A percentile compares a stretch with the other conserved stretches of the same genome.
Evolutionary conservation across 2,113 vertebrate genomes (phyloP).

Genomic region (Eudorcas thomsonii): DNA sequence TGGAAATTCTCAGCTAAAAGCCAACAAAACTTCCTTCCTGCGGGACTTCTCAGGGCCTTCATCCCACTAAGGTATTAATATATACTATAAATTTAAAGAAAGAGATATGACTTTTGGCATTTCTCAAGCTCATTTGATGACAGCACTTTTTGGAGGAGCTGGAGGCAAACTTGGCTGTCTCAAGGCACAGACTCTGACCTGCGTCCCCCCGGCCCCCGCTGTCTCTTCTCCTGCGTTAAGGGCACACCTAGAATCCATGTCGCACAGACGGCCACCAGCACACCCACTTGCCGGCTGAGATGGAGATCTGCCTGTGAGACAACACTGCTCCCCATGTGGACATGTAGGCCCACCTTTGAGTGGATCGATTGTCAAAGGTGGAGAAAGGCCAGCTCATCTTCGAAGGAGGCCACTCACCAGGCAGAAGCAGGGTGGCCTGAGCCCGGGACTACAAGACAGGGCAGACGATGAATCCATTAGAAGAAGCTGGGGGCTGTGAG

Average conservation of each 20-base stretch:
- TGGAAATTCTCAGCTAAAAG: not conserved
- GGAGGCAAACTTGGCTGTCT: not conserved
- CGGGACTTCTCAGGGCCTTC: not conserved
- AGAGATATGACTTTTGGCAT: not conserved
- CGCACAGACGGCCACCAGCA: rapidly evolving
- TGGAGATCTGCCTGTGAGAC: not conserved
- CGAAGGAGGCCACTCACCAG: not conserved
- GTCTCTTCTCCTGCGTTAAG: not conserved
- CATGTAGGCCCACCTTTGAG: not conserved
- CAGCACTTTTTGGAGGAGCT: not conserved
- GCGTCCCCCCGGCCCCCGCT: rapidly evolving
- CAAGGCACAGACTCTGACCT: rapidly evolving
- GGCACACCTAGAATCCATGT: rapidly evolving
- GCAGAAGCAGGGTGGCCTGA: conserved; percentile 1
- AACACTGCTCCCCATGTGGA: not conserved
- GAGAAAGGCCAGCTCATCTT: not conserved
- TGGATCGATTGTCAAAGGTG: not conserved
- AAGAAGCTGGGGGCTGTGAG: not conserved
- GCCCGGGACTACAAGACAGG: not conserved
- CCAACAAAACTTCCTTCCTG: not conserved
- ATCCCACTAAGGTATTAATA: not conserved
- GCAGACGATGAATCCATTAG: not conserved
- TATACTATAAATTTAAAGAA: not conserved
- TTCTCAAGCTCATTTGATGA: not conserved
- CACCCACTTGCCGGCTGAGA: rapidly evolving